phyloP scores from a whole-genome alignment of 2,113 vertebrate genomes.

The Amblyornis subalaris region DNA sequence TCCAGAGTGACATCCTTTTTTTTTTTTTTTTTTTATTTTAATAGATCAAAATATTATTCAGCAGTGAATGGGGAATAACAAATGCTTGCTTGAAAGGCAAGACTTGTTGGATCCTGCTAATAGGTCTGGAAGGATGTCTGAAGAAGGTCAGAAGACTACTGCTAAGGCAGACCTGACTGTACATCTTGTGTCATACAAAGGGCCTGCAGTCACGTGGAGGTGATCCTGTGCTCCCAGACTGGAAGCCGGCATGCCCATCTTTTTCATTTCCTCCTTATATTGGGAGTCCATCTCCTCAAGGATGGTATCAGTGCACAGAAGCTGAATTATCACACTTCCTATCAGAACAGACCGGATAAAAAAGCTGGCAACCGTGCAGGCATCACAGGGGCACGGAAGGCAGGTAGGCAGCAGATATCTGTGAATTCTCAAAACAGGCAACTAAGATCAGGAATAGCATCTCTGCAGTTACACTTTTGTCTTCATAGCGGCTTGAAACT shows the following conservation, averaged over 20 bases:
- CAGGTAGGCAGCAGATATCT: background rate
- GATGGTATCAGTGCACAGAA: background rate
- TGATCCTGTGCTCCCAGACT: background rate
- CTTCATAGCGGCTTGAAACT: background rate
- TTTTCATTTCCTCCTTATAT: background rate
- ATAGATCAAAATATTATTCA: background rate
- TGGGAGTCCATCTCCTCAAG: background rate
- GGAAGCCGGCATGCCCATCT: rapidly evolving
- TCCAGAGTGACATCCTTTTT: background rate
- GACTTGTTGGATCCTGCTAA: background rate
- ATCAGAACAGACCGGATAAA: background rate
- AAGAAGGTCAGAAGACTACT: background rate
- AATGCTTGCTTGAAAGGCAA: background rate
- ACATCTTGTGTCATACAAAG: background rate
- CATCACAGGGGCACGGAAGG: background rate
- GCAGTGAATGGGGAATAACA: background rate
- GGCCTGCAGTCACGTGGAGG: background rate
- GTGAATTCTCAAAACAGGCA: background rate
- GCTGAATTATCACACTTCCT: background rate
- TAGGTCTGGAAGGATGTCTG: background rate
- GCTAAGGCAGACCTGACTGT: background rate
- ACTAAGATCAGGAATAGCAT: background rate
- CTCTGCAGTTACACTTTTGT: background rate
- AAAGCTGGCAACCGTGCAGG: background rate
- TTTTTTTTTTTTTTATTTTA: background rate